Conservation (phyloP, 2,113 vertebrate species). For the Sceloporus undulatus region DNA sequence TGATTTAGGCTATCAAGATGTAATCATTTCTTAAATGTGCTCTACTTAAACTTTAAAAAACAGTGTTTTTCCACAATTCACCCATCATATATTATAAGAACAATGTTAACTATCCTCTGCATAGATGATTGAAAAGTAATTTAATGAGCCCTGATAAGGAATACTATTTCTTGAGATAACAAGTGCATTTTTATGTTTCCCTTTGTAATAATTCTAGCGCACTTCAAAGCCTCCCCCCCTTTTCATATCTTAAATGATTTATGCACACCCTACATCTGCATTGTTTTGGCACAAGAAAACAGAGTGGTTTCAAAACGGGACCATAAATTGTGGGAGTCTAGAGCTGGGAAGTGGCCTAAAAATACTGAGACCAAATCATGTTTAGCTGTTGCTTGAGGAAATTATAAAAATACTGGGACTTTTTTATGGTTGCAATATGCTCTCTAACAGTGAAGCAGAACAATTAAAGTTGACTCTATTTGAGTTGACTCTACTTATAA, state of each 20-base stretch:
- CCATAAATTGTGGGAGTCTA: accelerated
- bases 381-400: constrained; percentile 1
- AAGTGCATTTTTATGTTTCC: neutral
- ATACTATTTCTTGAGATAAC: neutral
- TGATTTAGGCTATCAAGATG: neutral
- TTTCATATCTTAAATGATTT: constrained; percentile 19
- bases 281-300: neutral
- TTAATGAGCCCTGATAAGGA: constrained; percentile 21
- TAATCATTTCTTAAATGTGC: neutral
- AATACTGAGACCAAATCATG: neutral
- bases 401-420: neutral
- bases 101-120: neutral
- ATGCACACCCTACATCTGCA: neutral
- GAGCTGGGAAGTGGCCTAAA: neutral
- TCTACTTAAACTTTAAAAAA: neutral
- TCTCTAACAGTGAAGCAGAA: neutral
- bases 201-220: neutral
- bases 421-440: neutral
- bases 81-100: neutral
- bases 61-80: constrained; percentile 11
- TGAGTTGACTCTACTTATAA: no score
- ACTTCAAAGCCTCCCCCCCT: neutral
- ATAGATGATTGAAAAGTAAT: neutral
- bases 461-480: neutral
- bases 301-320: neutral